These are phyloP conservation scores for Ammodytes dubius DNA, from an alignment of 2,113 vertebrate species.

Conservation along the genomic window DNA sequence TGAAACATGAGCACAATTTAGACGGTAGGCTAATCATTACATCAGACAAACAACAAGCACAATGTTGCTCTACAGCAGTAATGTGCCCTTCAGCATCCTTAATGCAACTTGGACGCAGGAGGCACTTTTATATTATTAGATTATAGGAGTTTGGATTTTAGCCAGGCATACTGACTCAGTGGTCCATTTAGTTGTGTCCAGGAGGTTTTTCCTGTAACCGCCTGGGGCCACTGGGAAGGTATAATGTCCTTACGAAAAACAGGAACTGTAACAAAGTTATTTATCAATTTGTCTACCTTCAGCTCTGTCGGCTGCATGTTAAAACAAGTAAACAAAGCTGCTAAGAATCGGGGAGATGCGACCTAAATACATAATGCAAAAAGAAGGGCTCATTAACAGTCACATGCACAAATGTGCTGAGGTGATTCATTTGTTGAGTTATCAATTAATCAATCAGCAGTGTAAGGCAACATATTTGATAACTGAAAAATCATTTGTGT, in stretches of 20 bases:
- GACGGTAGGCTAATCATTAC: slow-evolving; percentile 33
- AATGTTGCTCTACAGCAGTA: slow-evolving; percentile 37
- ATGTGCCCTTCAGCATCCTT: slow-evolving; percentile 10
- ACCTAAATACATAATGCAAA: slow-evolving; percentile 27
- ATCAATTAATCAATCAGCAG: neutral
- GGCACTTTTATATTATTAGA: slow-evolving; percentile 18
- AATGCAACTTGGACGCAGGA: slow-evolving; percentile 22
- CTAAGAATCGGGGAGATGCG: neutral
- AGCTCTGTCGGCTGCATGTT: neutral
- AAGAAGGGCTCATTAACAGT: slow-evolving; percentile 11
- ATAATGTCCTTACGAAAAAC: neutral
- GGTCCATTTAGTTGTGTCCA: slow-evolving; percentile 21
- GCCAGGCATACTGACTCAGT: slow-evolving; percentile 2
- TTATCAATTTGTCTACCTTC: neutral
- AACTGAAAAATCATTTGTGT: neutral
- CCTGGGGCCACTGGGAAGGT: neutral
- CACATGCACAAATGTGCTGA: too few species aligned
- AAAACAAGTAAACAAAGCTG: neutral
- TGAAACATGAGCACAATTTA: slow-evolving; percentile 9
- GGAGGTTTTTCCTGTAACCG: slow-evolving; percentile 2
- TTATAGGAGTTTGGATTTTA: slow-evolving; percentile 6
- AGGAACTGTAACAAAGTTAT: neutral
- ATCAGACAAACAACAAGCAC: slow-evolving; percentile 40
- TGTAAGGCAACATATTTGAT: neutral
- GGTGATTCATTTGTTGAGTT: neutral